Evolutionary conservation across 2,797 vertebrate species (phyloP), one percentile per base, ranked within the genome.

Genomic region (Danio kyathit): DNA sequence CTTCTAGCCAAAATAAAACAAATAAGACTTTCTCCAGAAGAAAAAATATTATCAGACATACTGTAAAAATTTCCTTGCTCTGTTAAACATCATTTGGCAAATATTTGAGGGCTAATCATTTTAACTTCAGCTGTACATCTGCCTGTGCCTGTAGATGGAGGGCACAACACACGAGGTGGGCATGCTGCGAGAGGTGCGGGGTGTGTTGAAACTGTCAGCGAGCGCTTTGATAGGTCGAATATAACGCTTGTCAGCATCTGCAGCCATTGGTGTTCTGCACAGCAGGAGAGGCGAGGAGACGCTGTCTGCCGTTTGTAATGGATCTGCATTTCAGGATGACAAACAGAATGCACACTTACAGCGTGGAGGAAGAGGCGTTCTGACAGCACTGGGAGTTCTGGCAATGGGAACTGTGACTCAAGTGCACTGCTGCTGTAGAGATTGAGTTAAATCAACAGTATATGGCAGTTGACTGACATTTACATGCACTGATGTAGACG

Each of bases 261-360:
- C 74, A 76, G 38, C 74, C 74, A 65, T 64, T 54, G 48, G 8
- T 54, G 38, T n/a, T 6, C 17, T 6, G 5, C 1, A 3, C 52
- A 67, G 52, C 52, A 59, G 64, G 64, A 69, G 11, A 67, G 52
- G 16, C 7, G 16, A 38, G 5, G 11, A 46, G 52, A 77, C 3
- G 21, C 21, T 69, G 64, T 77, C 64, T 77, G 21, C 64, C 16
- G 11, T 56, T 59, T 67, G 52, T 57, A 67, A 77, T 69, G 52
- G 75, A 69, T 59, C 75, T 67, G 59, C 64, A 64, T 77, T 69
- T 49, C 52, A 59, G 43, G 16, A 51, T 77, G 64, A 67, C 75
- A 69, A 77, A 77, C 44, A 77, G 41, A 69, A 77, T 77, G 21
- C 41, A 77, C 64, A 17, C 52, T 67, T 49, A 59, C 52, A 77